A percentile compares a stretch with the other conserved stretches of the same genome.
These are phyloP conservation scores for Drosophila hydei DNA, from an alignment of 1,140 invertebrate genomes.

Conservation along the genomic window DNA sequence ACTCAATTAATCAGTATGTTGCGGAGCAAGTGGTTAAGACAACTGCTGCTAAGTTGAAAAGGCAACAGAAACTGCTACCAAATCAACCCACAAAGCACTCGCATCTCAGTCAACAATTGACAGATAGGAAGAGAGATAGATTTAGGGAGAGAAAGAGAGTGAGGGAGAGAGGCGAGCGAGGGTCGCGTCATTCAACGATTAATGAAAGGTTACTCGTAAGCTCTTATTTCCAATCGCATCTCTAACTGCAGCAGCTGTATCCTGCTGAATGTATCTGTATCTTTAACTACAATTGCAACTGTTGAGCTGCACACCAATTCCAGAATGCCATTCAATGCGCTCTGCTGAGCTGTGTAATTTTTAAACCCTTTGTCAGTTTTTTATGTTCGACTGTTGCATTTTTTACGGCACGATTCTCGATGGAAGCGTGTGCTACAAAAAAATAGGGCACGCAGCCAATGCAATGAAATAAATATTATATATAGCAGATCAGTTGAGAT, in stretches of 20 bases:
- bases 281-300: conserved; percentile 4
- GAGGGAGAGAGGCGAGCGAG: neutral
- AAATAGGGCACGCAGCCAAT: too few relatives aligned
- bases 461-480: too few relatives aligned
- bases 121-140: neutral
- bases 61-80: neutral
- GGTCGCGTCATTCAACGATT: conserved; percentile 3
- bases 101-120: conserved; percentile 2
- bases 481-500: too few relatives aligned
- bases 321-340: conserved; percentile 32
- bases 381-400: conserved; percentile 21
- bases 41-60: conserved; percentile 3
- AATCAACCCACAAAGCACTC: too few relatives aligned
- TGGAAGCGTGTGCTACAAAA: too few relatives aligned
- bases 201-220: neutral
- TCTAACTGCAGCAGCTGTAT: conserved; percentile 2
- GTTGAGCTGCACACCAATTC: conserved; percentile 6
- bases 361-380: conserved; percentile 33
- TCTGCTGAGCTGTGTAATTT: conserved; percentile 30
- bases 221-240: neutral
- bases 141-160: neutral
- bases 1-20: neutral
- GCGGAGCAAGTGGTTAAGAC: neutral
- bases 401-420: too few relatives aligned
- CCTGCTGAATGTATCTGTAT: neutral